Base-by-base conservation (phyloP, 2,888 invertebrate species). In the Halictus quadricinctus region DNA sequence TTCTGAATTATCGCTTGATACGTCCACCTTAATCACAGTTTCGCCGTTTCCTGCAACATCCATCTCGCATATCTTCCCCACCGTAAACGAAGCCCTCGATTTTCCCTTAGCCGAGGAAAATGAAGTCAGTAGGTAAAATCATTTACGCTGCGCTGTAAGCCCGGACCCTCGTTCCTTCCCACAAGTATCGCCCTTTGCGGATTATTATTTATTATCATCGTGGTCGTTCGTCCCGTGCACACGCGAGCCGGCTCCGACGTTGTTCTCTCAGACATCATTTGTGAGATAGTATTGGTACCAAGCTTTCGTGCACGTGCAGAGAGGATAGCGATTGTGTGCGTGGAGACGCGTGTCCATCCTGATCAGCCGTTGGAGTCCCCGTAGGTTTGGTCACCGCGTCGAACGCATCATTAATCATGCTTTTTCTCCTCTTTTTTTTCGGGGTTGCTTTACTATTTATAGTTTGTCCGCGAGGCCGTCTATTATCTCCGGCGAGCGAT, bases 131-230 rank as follows among this genome's bases (percentile, higher is more conserved):
- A 84, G 84, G 87, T 73, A 78, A 88, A 89, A 88, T 85, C 89
- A 88, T 87, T 88, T 87, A 85, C 80, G 78, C 60, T 48, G 79
- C 70, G 81, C 74, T 81, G 76, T 79, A 73, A 76, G 69, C 75
- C 29, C 64, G 72, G 75, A 73, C 81, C 86, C 84, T 83, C 84
- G 82, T 83, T 83, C 85, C 86, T 90, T 90, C 91, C 90, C 91
- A 90, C 90, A 90, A 89, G 83, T 80, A 89, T 92, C 91, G 87
- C 90, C 92, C 92, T 90, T 88, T 88, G 87, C 87, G 89, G 88
- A 92, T 93, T 92, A 93, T 93, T 93, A 93, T 93, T 93, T 93
- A 93, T 93, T 93, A 90, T 91, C 89, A 83, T 87, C 76, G 80
- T 86, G 79, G 60, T 64, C 78, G 75, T 84, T 88, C 82, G 66